phyloP scores from a whole-genome alignment of 2,888 invertebrate genomes.

The Agrotis exclamationis region DNA sequence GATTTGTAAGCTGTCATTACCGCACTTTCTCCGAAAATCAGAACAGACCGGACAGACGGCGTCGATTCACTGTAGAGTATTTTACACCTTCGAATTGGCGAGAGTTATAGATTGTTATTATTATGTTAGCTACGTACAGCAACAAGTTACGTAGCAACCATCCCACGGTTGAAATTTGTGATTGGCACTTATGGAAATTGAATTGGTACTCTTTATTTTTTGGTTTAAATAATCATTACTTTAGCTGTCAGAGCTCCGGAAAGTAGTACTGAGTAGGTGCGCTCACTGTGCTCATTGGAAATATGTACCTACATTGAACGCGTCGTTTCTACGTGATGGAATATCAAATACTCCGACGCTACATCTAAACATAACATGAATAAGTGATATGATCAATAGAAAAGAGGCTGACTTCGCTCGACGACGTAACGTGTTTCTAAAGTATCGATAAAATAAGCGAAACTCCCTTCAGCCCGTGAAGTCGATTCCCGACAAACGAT shows the following conservation, averaged over 20 bases:
- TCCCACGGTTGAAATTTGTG: slow-evolving; percentile 54
- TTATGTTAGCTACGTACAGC: slow-evolving; percentile 44
- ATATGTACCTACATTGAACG: slow-evolving; percentile 26
- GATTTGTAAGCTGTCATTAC: slow-evolving; percentile 62
- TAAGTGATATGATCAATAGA: slow-evolving; percentile 36
- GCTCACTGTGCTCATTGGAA: slow-evolving; percentile 11
- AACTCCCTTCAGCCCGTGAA: slow-evolving; percentile 41
- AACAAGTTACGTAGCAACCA: slow-evolving; percentile 45
- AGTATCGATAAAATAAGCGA: slow-evolving; percentile 52
- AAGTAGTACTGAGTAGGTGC: not conserved
- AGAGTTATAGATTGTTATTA: slow-evolving; percentile 64
- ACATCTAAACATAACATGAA: slow-evolving; percentile 5
- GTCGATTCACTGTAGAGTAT: slow-evolving; percentile 50
- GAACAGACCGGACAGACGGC: slow-evolving; percentile 57
- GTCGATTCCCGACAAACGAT: slow-evolving; percentile 60
- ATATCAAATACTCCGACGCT: slow-evolving; percentile 24
- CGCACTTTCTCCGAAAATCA: slow-evolving; percentile 67
- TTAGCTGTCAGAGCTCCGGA: slow-evolving; percentile 18
- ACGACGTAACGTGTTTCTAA: slow-evolving; percentile 36
- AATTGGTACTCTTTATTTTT: slow-evolving; percentile 56
- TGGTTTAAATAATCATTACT: slow-evolving; percentile 39
- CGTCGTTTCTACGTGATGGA: slow-evolving; percentile 1
- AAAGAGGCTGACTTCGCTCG: slow-evolving; percentile 19
- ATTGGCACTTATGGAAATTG: slow-evolving; percentile 55
- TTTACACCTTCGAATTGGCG: slow-evolving; percentile 62